A percentile compares a stretch with the other conserved stretches of the same genome.
phyloP scores from a whole-genome alignment of 2,113 vertebrate species.

The Cryptotis parvus region DNA sequence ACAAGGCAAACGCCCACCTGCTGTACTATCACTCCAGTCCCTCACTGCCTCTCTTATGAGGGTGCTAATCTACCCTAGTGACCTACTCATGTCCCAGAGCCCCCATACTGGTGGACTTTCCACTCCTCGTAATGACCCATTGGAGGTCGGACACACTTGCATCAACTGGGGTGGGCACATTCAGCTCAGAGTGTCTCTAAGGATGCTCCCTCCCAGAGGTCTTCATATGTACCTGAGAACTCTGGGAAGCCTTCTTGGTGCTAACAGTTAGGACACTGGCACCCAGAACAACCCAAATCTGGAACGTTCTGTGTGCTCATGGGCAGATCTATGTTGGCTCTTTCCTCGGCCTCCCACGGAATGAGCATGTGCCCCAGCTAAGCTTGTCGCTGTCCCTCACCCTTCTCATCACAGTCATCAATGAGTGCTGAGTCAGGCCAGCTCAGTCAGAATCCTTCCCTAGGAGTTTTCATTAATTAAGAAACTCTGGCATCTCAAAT shows the following conservation, averaged over 20 bases:
- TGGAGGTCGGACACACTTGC: neutral
- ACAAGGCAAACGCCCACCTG: too few relatives aligned
- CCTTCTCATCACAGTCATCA: neutral
- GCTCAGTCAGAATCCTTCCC: neutral
- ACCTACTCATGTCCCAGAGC: neutral
- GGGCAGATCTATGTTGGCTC: neutral
- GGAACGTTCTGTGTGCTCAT: neutral
- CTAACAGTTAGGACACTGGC: neutral
- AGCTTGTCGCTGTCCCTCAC: neutral
- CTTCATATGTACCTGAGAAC: too few relatives aligned
- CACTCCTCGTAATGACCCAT: neutral
- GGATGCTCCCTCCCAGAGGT: neutral
- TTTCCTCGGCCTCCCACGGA: neutral
- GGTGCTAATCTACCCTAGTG: neutral
- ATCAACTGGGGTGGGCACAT: neutral
- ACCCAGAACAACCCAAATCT: neutral
- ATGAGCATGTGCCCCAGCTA: too few relatives aligned
- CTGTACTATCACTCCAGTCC: neutral
- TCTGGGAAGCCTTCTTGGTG: too few relatives aligned
- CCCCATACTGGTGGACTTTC: neutral
- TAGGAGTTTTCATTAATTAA: conserved; percentile 6
- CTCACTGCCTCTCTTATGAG: neutral
- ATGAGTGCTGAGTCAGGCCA: neutral
- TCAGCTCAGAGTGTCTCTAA: neutral
- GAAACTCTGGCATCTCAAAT: neutral